Conservation (phyloP, 1,140 invertebrate genomes). For the Solenopsis fugax region DNA sequence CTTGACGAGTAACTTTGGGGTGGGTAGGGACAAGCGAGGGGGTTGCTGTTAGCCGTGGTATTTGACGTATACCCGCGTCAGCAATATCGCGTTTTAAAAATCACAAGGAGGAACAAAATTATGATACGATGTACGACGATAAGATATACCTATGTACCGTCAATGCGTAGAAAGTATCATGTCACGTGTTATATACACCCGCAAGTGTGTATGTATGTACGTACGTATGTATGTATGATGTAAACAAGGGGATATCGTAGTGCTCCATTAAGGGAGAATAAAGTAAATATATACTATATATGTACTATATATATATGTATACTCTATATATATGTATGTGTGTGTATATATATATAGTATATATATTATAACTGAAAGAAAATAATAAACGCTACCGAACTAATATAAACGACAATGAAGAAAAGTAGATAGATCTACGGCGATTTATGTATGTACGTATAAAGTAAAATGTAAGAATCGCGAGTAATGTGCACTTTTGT, state of each 20-base stretch:
- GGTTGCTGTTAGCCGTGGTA: slow-evolving; percentile 39
- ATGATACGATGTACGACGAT: slow-evolving; percentile 69
- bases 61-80: slow-evolving; percentile 12
- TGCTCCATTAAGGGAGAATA: slow-evolving; percentile 69
- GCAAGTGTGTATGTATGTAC: slow-evolving; percentile 55
- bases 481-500: slow-evolving; percentile 79
- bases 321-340: too few species aligned
- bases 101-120: slow-evolving; percentile 71
- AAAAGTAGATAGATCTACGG: slow-evolving; percentile 79
- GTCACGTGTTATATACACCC: slow-evolving; percentile 61
- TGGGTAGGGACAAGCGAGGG: slow-evolving; percentile 10
- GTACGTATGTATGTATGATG: slow-evolving; percentile 63
- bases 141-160: slow-evolving; percentile 72
- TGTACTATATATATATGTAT: too few species aligned
- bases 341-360: neutral
- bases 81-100: slow-evolving; percentile 40
- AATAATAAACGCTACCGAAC: slow-evolving; percentile 72
- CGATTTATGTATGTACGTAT: slow-evolving; percentile 80
- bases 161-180: slow-evolving; percentile 74
- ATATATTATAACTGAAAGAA: slow-evolving; percentile 63
- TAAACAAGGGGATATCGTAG: slow-evolving; percentile 72
- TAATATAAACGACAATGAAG: slow-evolving; percentile 79
- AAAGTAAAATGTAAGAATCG: slow-evolving; percentile 71
- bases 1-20: slow-evolving; percentile 36
- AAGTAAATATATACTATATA: slow-evolving; percentile 49